phyloP scores from a whole-genome alignment of 1,140 invertebrate species.

The Drosophila rhopaloa region DNA sequence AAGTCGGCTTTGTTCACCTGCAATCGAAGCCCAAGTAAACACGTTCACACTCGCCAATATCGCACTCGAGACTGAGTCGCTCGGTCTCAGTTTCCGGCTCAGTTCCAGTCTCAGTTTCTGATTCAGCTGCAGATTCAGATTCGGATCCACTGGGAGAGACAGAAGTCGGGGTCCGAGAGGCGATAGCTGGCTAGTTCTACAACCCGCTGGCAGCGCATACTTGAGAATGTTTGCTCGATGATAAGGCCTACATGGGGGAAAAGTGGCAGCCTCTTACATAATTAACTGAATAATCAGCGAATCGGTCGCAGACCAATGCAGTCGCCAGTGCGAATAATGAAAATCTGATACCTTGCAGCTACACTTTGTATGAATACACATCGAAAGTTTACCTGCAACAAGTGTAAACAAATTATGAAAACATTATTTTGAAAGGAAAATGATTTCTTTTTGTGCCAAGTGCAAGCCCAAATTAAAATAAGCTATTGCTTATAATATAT shows the following conservation, averaged over 20 bases:
- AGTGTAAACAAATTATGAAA: too few relatives aligned
- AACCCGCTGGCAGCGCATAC: constrained; percentile 13
- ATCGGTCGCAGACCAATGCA: constrained; percentile 15
- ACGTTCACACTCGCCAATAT: constrained; percentile 48
- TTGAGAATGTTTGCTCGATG: constrained; percentile 15
- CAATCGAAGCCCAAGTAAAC: constrained; percentile 40
- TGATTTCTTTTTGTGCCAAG: too few relatives aligned
- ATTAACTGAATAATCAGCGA: constrained; percentile 39
- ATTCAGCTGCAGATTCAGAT: constrained; percentile 20
- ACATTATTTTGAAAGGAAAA: too few relatives aligned
- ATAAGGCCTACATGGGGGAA: constrained; percentile 19
- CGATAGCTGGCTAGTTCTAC: constrained; percentile 35
- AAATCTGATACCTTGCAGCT: not conserved
- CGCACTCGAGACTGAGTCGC: constrained; percentile 42
- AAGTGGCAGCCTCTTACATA: constrained; percentile 31
- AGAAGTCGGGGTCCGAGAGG: constrained; percentile 6
- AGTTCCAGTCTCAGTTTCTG: not conserved
- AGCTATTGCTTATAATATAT: too few relatives aligned
- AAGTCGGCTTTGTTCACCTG: constrained; percentile 7
- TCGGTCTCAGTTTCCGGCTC: constrained; percentile 2
- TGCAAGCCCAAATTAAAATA: too few relatives aligned
- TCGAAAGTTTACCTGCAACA: too few relatives aligned
- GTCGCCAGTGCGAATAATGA: constrained; percentile 17
- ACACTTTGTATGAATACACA: not conserved
- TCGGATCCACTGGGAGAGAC: not conserved